These are phyloP conservation scores for Paraescarpia echinospica DNA, from an alignment of 1,140 invertebrate genomes.

Conservation along the genomic window DNA sequence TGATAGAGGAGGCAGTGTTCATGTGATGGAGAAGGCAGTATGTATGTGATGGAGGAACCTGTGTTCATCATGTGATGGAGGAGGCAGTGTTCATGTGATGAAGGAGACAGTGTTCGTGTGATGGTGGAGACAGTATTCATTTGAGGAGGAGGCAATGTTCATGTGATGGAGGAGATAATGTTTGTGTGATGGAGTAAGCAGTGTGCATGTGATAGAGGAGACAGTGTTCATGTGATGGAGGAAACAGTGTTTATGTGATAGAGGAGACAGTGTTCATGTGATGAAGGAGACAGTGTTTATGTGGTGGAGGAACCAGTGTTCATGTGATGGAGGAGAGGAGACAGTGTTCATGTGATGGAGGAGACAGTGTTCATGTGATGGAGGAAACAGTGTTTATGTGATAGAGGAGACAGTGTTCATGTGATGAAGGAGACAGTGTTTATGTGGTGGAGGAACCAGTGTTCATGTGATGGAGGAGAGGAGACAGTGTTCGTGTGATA, in stretches of 20 bases:
- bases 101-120: background rate
- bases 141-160: background rate
- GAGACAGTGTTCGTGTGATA: background rate
- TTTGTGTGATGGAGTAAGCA: background rate
- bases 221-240: background rate
- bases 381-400: background rate
- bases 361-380: background rate
- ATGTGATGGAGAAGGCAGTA: no score
- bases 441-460: background rate
- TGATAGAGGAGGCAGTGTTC: no score
- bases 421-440: background rate
- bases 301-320: background rate
- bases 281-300: no score
- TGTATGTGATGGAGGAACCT: no score
- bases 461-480: background rate
- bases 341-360: background rate
- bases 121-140: background rate
- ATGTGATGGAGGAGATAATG: background rate
- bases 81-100: no score
- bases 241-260: background rate
- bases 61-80: no score
- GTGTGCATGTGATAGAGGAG: background rate
- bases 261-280: background rate
- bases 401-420: background rate
- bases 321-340: background rate